These are phyloP conservation scores for Ophion ellenae DNA, from an alignment of 2,888 invertebrate genomes.

Conservation along the genomic window DNA sequence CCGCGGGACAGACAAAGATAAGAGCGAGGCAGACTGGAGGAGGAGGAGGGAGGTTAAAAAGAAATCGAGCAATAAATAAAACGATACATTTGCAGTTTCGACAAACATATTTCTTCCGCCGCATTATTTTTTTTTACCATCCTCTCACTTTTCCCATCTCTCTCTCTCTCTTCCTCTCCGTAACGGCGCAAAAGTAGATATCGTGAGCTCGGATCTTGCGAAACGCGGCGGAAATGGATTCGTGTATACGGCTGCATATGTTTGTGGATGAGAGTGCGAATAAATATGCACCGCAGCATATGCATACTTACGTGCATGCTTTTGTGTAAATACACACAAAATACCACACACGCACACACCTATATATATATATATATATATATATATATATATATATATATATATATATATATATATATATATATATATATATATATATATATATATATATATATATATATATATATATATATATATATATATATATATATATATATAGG, in stretches of 20 bases:
- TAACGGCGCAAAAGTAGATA: slow-evolving; percentile 46
- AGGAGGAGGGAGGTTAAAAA: too few species aligned
- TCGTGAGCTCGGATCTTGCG: slow-evolving; percentile 58
- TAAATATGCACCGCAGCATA: slow-evolving; percentile 28
- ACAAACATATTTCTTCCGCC: slow-evolving; percentile 36
- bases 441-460: background rate
- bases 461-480: too few species aligned
- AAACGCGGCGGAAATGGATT: slow-evolving; percentile 62
- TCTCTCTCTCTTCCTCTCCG: slow-evolving; percentile 11
- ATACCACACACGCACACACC: background rate
- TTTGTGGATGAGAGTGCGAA: slow-evolving; percentile 41
- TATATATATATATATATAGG: background rate
- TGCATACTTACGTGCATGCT: slow-evolving; percentile 28
- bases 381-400: too few species aligned
- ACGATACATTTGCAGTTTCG: slow-evolving; percentile 43
- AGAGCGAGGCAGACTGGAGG: too few species aligned
- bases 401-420: too few species aligned
- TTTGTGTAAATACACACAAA: background rate
- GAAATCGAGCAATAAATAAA: background rate
- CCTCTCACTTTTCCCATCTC: slow-evolving; percentile 5
- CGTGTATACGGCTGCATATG: slow-evolving; percentile 37
- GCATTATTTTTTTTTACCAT: slow-evolving; percentile 11
- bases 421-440: slow-evolving; percentile 12
- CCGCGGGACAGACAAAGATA: too few species aligned
- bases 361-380: slow-evolving; percentile 7